Base-by-base conservation (phyloP, 2,888 invertebrate species). In the Sminthurides aquaticus region DNA sequence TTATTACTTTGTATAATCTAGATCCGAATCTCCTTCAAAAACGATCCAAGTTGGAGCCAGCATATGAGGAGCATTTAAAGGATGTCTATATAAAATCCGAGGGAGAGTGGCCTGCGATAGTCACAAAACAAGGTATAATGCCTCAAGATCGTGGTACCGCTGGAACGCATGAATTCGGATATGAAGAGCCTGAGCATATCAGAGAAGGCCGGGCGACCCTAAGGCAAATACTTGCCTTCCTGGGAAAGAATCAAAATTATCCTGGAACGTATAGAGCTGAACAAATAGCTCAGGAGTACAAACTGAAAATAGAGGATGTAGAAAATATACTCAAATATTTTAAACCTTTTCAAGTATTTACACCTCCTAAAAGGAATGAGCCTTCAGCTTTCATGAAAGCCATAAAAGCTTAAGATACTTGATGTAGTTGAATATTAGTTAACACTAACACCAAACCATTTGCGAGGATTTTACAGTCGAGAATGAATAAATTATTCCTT, bases 151-250 rank as follows among this genome's bases (percentile, higher is more conserved):
- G 85, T 57, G 77, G 71, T 0, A 67, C 79, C 2, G 78, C 80
- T 0, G 80, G 80, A 60, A 82, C 84, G 1, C 85, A 82, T 70
- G 85, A 87, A 69, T 86, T 81, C 76, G 90, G 90, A 1, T 85
- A 84, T 74, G 81, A 84, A 76, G 88, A 90, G 76, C 86, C 89
- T 0, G 78, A 80, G 0, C 79, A 76, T 60, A 77, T 87, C 0
- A 79, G 83, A 0, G 79, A 80, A 28, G 91, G 91, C 1, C 84
- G 81, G 75, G 83, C 85, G 58, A 85, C 87, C 0, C 78, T 92
- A 25, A 79, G 83, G 48, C 83, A 85, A 70, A 84, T 83, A 0
- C 75, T 90, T 43, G 79, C 84, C 64, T 86, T 90, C 73, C 82
- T 92, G 54, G 80, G 83, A 0, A 81, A 86, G 24, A 83, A 90